Evolutionary conservation across 53 echinoderm and acorn worm species (phyloP), one percentile per base, ranked within the genome.

Genomic region (Henricia sp.): DNA sequence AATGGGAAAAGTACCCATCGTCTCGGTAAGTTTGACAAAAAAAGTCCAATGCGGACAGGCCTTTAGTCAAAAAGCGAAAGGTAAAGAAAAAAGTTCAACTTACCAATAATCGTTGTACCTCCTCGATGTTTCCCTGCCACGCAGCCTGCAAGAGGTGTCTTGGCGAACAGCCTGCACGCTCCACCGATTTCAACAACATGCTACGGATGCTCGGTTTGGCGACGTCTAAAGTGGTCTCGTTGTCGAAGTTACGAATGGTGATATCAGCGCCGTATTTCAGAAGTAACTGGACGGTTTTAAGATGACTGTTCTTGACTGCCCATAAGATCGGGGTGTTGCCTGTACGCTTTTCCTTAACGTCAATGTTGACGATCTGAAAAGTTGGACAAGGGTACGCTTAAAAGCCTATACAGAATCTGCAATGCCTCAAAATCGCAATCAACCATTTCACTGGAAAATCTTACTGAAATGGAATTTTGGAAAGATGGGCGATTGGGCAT

Each of bases 81-180:
- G n/a, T n/a, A n/a, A n/a, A 50, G 52, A 50, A 50, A 14, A 50
- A 38, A 88, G 67, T 93, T 95, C 68, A 6, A 54, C 91, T 82
- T 87, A 96, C 96, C 90, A 96, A 71, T 27, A 96, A 70, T 72
- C 89, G 75, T 43, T 87, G 84, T 4, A 96, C 90, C 0, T 88
- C 88, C 10, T 74, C 30, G 9, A 86, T 50, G 52, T 96, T 92
- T 0, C 96, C 96, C 84, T 96, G 96, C 96, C 96, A 96, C 0
- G 96, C 96, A 9, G 96, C 96, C 58, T 96, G 96, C 20, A 96
- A 57, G 1, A 96, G 89, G 69, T 94, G 96, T 12, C 96, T 65
- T 14, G 92, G 94, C 12, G 96, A 84, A 39, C 86, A 74, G 33
- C 96, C 96, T 4, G 66, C 70, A n/a, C 93, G 51, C 30, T 88